Evolutionary conservation across 2,113 vertebrate genomes (phyloP).

Genomic region (Larimichthys polyactis): DNA sequence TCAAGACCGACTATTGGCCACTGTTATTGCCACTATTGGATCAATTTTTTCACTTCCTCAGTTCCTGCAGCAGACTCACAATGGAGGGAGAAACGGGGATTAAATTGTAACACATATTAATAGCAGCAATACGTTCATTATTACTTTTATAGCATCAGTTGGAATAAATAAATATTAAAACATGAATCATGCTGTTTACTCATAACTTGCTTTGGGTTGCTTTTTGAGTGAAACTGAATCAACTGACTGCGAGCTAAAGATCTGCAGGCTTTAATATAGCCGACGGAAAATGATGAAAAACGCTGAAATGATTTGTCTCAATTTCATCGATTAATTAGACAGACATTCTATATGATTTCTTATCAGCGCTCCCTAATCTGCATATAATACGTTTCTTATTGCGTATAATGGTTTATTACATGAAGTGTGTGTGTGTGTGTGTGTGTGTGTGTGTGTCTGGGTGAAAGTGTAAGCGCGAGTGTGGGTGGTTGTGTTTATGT

Average conservation of each 20-base stretch:
- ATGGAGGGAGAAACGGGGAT: neutral
- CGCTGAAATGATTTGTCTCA: neutral
- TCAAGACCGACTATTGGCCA: too few species aligned
- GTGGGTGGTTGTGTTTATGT: constrained; percentile 30
- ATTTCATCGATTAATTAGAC: constrained; percentile 30
- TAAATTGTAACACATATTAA: neutral
- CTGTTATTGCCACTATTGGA: too few species aligned
- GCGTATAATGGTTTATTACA: constrained; percentile 15
- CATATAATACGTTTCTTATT: constrained; percentile 23
- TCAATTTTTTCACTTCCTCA: neutral
- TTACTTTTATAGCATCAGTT: neutral
- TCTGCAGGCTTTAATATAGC: neutral
- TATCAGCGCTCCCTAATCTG: constrained; percentile 23
- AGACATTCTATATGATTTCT: constrained; percentile 16
- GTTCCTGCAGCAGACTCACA: neutral
- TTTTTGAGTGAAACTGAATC: constrained; percentile 14
- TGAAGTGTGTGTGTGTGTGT: constrained; percentile 1
- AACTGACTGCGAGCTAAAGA: neutral
- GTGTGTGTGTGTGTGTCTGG: neutral
- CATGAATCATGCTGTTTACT: constrained; percentile 22
- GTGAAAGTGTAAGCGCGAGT: neutral
- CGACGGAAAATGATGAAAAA: constrained; percentile 4
- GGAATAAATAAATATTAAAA: constrained; percentile 18
- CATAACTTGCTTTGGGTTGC: neutral
- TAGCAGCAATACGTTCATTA: neutral